These are phyloP conservation scores for Athetis lepigone DNA, from an alignment of 2,888 invertebrate genomes.

Conservation along the genomic window DNA sequence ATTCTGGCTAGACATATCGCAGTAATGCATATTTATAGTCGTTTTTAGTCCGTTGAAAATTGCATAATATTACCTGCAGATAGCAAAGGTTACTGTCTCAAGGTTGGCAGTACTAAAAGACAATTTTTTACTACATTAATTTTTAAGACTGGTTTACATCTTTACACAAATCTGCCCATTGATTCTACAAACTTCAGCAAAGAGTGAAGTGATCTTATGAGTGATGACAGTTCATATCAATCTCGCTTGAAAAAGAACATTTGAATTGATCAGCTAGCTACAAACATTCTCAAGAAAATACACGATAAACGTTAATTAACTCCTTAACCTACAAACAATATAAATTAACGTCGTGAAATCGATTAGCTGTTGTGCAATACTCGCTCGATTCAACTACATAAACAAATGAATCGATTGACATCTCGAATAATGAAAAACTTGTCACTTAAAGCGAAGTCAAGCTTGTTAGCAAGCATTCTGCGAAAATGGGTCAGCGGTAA, in stretches of 20 bases:
- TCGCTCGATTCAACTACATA: constrained; percentile 22
- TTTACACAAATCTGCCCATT: neutral
- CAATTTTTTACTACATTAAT: constrained; percentile 32
- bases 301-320: constrained; percentile 49
- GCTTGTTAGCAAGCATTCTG: constrained; percentile 49
- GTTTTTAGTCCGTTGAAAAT: too few species aligned
- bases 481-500: constrained; percentile 61
- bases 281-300: constrained; percentile 49
- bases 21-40: too few species aligned
- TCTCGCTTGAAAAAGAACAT: too few species aligned
- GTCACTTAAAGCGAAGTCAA: constrained; percentile 25
- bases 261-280: constrained; percentile 15
- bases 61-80: constrained; percentile 11
- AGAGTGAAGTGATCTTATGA: too few species aligned
- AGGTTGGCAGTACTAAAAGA: constrained; percentile 14
- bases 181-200: neutral
- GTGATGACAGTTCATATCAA: too few species aligned
- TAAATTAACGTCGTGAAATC: constrained; percentile 48
- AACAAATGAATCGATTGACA: constrained; percentile 38
- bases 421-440: constrained; percentile 40
- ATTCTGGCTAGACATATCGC: too few species aligned
- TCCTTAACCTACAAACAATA: constrained; percentile 58
- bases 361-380: constrained; percentile 52
- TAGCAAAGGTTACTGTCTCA: constrained; percentile 32
- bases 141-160: constrained; percentile 31